Percentiles rank a stretch among this genome's conserved stretches.
Conservation (phyloP, 2,113 vertebrate genomes). For the Alethe castanea region DNA sequence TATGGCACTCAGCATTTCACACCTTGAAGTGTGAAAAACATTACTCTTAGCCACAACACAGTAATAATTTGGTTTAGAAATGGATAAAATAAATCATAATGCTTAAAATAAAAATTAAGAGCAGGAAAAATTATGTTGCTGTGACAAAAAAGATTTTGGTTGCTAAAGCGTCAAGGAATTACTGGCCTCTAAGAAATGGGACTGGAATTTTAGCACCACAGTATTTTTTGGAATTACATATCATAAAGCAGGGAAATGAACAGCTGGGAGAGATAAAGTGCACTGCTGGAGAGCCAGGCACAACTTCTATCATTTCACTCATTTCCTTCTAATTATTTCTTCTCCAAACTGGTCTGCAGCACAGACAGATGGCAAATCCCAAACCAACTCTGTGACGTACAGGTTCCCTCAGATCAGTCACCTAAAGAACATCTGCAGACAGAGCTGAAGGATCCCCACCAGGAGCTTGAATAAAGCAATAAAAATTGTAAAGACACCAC, state of each 20-base stretch:
- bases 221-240: background rate
- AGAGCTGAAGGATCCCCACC: background rate
- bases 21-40: background rate
- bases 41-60: background rate
- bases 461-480: background rate
- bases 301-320: background rate
- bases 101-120: background rate
- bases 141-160: background rate
- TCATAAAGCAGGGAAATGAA: background rate
- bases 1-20: background rate
- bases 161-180: background rate
- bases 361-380: constrained; percentile 7
- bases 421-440: background rate
- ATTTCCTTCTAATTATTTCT: background rate
- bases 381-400: background rate
- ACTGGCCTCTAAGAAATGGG: background rate
- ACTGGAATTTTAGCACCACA: background rate
- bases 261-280: background rate
- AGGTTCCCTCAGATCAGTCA: background rate
- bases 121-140: background rate
- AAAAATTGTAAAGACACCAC: background rate
- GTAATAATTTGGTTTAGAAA: background rate
- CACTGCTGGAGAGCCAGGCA: background rate
- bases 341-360: background rate
- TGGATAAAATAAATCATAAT: background rate